Evolutionary conservation across 64 coral and sea anemone species (phyloP), one percentile per base, ranked within the genome.

Genomic region (Dendronephthya gigantea): DNA sequence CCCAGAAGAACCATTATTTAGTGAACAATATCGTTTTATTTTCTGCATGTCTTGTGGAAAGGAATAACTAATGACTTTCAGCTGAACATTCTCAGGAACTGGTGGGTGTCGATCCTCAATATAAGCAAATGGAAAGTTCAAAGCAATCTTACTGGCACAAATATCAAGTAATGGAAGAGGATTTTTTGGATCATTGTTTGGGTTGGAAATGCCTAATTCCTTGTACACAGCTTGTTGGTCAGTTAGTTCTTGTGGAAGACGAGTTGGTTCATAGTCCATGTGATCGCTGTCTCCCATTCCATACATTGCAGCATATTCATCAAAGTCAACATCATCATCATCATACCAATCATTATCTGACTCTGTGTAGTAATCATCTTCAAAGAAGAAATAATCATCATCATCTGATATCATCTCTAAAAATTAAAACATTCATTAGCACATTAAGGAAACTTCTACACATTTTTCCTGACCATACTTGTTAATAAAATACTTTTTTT

Each of bases 91-190:
- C 50, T 97, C 94, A 16, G 94, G 91, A 48, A 97, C 87, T 0
- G 94, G 94, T 45, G 94, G 94, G 35, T 41, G 90, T 7, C 92
- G 85, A 83, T 93, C 89, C 86, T 97, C 91, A 2, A 97, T 49
- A 22, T 89, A 97, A 17, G 91, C 94, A 45, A 97, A 97, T 16
- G 94, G 94, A 66, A 97, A 97, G 9, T 83, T 93, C 31, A 89
- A 22, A 17, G 94, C 89, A 65, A 97, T 82, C 40, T 90, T 89
- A 19, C 55, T 68, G 82, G 87, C 88, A 38, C 94, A 97, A 25
- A 68, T 68, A 68, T 97, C 89, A 58, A 91, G 86, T 12, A 97
- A 69, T 7, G 94, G 83, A 0, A 33, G 28, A 4, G 72, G 72
- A 79, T 79, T 79, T 29, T 79, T 79, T 30, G 36, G 2, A 33